These are phyloP conservation scores for Oxygymnocypris stewartii DNA, from an alignment of 2,113 vertebrate genomes.

Conservation along the genomic window DNA sequence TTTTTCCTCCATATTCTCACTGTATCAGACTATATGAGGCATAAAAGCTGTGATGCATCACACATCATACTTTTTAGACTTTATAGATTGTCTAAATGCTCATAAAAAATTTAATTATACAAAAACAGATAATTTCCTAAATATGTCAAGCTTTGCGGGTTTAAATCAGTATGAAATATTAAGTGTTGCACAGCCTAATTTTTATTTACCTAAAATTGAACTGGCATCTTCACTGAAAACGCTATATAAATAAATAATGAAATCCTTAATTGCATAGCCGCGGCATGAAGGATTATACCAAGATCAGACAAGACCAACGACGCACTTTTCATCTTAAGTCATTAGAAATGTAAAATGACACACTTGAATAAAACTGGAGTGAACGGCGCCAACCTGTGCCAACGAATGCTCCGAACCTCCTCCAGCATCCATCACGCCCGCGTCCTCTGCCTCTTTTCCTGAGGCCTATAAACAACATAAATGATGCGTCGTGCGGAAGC, in stretches of 20 bases:
- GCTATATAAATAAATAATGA: conserved; percentile 16
- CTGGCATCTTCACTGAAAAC: background rate
- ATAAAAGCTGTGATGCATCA: too few relatives aligned
- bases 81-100: too few relatives aligned
- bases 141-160: background rate
- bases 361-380: background rate
- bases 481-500: conserved; percentile 66
- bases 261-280: background rate
- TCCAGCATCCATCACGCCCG: conserved; percentile 57
- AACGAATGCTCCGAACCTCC: background rate
- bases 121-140: too few relatives aligned
- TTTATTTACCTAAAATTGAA: background rate
- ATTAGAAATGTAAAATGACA: conserved; percentile 24
- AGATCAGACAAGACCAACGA: conserved; percentile 14
- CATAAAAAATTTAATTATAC: too few relatives aligned
- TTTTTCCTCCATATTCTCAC: too few relatives aligned
- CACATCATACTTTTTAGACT: too few relatives aligned
- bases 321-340: background rate
- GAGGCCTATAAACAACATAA: conserved; percentile 75
- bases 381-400: background rate
- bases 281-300: conserved; percentile 6
- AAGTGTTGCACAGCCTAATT: background rate
- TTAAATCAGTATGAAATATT: background rate
- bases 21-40: too few relatives aligned
- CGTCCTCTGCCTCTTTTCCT: conserved; percentile 70